Conservation (phyloP, 2,113 vertebrate species). For the Strix aluco region DNA sequence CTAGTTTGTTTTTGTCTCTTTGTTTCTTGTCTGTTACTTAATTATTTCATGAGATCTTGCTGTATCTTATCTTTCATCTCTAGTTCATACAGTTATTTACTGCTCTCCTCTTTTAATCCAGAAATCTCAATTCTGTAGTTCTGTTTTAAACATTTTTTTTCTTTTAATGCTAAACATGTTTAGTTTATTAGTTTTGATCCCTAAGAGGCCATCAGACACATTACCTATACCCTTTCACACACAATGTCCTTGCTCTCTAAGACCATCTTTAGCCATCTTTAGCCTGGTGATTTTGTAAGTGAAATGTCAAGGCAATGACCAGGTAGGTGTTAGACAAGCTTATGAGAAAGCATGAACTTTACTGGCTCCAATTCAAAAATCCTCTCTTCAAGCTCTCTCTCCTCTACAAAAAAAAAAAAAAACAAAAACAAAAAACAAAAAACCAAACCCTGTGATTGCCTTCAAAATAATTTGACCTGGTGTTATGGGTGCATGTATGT, state of each 20-base stretch:
- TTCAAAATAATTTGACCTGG: background rate
- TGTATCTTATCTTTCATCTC: conserved; percentile 43
- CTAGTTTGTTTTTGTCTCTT: conserved; percentile 69
- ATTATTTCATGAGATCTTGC: conserved; percentile 68
- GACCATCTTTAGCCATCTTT: background rate
- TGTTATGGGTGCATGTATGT: fast-evolving
- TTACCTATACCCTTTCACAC: background rate
- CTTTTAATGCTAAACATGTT: background rate
- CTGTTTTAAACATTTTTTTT: background rate
- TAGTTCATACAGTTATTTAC: background rate
- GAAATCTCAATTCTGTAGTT: background rate
- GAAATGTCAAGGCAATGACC: background rate
- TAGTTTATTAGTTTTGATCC: background rate
- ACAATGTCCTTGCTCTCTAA: background rate
- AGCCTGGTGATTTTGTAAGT: background rate
- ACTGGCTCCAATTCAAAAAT: background rate
- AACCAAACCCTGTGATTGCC: background rate
- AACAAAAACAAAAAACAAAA: too few relatives aligned
- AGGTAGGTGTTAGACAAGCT: background rate
- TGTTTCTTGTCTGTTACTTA: conserved; percentile 57
- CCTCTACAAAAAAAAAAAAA: background rate
- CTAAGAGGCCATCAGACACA: background rate
- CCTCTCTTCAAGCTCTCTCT: background rate
- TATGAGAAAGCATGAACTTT: background rate
- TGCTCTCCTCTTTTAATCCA: background rate